phyloP scores from a whole-genome alignment of 1,140 invertebrate species.

The Muscidifurax raptorellus region DNA sequence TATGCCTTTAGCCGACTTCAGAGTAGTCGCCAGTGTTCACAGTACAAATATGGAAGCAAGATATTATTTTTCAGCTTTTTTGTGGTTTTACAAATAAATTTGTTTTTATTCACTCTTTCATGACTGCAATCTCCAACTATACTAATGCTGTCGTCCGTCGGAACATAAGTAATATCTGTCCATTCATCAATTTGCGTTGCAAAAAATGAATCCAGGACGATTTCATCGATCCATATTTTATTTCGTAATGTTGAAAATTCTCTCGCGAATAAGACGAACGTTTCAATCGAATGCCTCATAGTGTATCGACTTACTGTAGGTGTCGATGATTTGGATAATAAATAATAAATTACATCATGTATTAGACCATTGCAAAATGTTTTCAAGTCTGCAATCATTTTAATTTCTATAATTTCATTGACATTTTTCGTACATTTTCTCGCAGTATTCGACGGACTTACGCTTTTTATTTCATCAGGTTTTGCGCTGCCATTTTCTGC shows the following conservation, averaged over 20 bases:
- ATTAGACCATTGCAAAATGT: constrained; percentile 41
- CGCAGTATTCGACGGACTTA: too few relatives aligned
- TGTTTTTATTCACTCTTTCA: constrained; percentile 14
- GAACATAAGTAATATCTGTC: constrained; percentile 47
- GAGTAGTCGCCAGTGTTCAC: constrained; percentile 49
- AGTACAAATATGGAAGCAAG: constrained; percentile 48
- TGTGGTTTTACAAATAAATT: not conserved
- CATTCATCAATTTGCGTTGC: constrained; percentile 35
- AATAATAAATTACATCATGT: constrained; percentile 18
- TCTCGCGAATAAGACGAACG: constrained; percentile 8
- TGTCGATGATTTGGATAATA: not conserved
- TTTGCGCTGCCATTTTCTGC: too few relatives aligned
- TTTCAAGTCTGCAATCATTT: constrained; percentile 14
- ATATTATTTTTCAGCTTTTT: not conserved
- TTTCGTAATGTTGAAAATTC: constrained; percentile 36
- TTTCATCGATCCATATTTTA: constrained; percentile 49
- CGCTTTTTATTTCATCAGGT: too few relatives aligned
- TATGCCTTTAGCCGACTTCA: too few relatives aligned
- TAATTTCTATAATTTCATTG: constrained; percentile 24
- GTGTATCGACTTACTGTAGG: constrained; percentile 3
- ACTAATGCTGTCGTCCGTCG: constrained; percentile 34
- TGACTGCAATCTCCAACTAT: constrained; percentile 26
- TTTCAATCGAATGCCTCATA: not conserved
- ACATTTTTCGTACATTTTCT: not conserved
- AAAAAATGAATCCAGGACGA: constrained; percentile 43